Conservation (phyloP, 1,140 invertebrate genomes). For the Heliconius congener region DNA sequence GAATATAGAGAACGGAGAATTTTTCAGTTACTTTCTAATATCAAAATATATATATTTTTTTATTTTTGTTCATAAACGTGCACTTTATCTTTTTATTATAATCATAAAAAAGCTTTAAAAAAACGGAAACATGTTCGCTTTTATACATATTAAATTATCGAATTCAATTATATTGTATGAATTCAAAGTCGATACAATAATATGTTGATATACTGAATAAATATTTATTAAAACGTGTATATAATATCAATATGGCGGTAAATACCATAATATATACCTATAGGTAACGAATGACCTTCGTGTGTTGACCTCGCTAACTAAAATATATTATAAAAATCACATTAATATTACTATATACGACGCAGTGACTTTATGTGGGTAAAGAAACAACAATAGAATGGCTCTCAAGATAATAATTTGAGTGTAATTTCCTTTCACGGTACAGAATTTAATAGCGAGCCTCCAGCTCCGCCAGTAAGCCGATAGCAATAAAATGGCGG, state of each 20-base stretch:
- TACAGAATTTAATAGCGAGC: conserved; percentile 38
- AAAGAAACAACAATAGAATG: conserved; percentile 47
- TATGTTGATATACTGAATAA: neutral
- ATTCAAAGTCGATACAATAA: neutral
- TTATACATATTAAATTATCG: conserved; percentile 7
- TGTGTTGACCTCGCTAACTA: neutral
- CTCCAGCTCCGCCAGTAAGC: conserved; percentile 31
- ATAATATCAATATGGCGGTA: neutral
- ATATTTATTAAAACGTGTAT: neutral
- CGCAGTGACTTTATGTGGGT: conserved; percentile 33
- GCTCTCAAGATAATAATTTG: conserved; percentile 60
- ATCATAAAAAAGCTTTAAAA: conserved; percentile 15
- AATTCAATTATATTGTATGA: conserved; percentile 6
- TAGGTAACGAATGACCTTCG: neutral
- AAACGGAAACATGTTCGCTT: conserved; percentile 5
- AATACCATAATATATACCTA: neutral
- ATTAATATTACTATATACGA: conserved; percentile 33
- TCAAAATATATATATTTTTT: neutral
- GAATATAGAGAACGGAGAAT: neutral
- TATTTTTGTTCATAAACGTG: neutral
- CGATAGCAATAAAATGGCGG: conserved; percentile 34
- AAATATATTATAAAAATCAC: conserved; percentile 13
- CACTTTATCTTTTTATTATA: neutral
- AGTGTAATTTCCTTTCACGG: conserved; percentile 64
- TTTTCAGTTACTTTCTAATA: neutral